Evolutionary conservation across 2,888 invertebrate species (phyloP), one percentile per base, ranked within the genome.

Genomic region (Hylaea fasciaria): DNA sequence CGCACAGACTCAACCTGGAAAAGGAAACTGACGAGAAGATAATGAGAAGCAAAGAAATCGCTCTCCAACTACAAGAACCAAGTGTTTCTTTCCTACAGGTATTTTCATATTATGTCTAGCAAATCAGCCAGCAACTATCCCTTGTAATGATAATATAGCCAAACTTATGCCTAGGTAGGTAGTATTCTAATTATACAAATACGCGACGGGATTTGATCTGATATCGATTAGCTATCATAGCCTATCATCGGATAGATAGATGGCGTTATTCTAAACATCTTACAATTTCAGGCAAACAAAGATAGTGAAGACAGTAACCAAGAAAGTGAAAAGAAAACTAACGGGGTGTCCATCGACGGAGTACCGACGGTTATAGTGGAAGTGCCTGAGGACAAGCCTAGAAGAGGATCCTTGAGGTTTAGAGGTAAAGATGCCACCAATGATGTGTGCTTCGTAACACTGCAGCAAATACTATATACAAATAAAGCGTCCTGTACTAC

Each of bases 11-110:
- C 70, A 94, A 95, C 51, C 93, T 95, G 64, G 96, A 96, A 80
- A 94, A 95, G 71, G 95, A 96, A 87, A 95, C 96, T 0, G 96
- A 96, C 76, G 96, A 95, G 72, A 94, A 94, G 69, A 95, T 96
- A 58, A 91, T 95, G 74, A 94, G 95, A 86, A 95, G 94, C 49
- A 96, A 95, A 80, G 95, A 96, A 75, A 95, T 95, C 73, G 95
- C 96, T 0, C 93, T 94, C 0, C 95, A 95, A 85, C 80, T 93
- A 46, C 95, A 95, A 71, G 95, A 95, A 74, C 93, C 94, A 0
- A 88, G 92, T 12, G 91, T 93, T 39, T 82, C 93, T 14, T 94
- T 94, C 71, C 85, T 93, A 76, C 91, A 93, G 85, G 94, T 94
- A 81, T 2, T 10, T 2, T 10, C 1, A 2, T 37, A n/a, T 3